A percentile compares a stretch with the other conserved stretches of the same genome.
Evolutionary conservation across 2,797 vertebrate genomes (phyloP).

Genomic region (Peromyscus aztecus): DNA sequence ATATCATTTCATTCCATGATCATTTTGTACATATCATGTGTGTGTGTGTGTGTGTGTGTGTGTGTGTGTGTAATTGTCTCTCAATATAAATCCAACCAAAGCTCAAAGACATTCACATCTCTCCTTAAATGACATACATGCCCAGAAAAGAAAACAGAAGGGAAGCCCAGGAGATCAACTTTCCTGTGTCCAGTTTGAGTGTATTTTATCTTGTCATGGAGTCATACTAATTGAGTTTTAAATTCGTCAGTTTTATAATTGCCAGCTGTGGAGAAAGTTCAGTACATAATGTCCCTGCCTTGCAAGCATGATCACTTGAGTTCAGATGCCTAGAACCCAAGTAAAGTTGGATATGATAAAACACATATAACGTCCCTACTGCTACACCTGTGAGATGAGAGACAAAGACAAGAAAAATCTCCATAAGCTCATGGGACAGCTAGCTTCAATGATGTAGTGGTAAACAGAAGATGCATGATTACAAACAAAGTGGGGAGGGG

Average conservation of each 20-base stretch:
- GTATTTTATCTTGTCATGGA: neutral
- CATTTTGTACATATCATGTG: neutral
- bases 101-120: neutral
- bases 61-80: neutral
- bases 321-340: neutral
- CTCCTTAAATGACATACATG: neutral
- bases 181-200: neutral
- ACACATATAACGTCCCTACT: neutral
- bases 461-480: neutral
- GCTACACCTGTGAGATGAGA: neutral
- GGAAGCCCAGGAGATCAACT: neutral
- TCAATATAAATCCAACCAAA: conserved; percentile 29
- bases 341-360: neutral
- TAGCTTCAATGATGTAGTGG: neutral
- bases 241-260: neutral
- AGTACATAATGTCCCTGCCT: neutral
- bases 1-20: conserved; percentile 6
- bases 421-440: neutral
- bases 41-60: neutral
- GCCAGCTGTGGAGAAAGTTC: neutral
- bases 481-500: neutral
- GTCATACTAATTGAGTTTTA: neutral
- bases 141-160: neutral
- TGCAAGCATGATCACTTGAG: neutral
- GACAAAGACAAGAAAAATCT: neutral